These are phyloP conservation scores for Andrena trimmerana DNA, from an alignment of 2,888 invertebrate genomes.

Conservation along the genomic window DNA sequence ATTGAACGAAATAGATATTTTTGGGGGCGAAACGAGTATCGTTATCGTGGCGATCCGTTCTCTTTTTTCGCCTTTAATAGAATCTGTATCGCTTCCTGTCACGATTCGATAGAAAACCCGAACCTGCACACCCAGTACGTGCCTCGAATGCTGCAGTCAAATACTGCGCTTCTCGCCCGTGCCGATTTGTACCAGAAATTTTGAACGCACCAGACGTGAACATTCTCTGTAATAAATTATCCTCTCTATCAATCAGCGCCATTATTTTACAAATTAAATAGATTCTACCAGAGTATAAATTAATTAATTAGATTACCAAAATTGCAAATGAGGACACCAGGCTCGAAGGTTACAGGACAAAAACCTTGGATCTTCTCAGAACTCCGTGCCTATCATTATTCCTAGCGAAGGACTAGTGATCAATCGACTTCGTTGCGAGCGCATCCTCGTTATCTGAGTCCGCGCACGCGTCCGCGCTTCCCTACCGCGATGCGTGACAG, in stretches of 20 bases:
- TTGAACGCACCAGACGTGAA: not conserved
- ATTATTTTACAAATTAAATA: too few relatives aligned
- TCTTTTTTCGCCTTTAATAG: constrained; percentile 11
- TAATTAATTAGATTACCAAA: too few relatives aligned
- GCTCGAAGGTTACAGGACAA: too few relatives aligned
- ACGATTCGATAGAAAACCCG: constrained; percentile 4
- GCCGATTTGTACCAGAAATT: not conserved
- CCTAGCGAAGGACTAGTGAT: too few relatives aligned
- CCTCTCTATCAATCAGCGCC: not conserved
- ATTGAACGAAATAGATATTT: constrained; percentile 34
- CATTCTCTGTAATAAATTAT: not conserved
- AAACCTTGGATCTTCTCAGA: too few relatives aligned
- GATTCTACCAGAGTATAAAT: too few relatives aligned
- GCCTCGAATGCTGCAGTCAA: constrained; percentile 25
- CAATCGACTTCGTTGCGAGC: too few relatives aligned
- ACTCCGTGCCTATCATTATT: too few relatives aligned
- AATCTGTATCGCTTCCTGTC: constrained; percentile 7
- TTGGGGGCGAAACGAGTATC: constrained; percentile 17
- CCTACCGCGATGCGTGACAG: too few relatives aligned
- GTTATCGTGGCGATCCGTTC: constrained; percentile 16
- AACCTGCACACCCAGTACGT: constrained; percentile 11
- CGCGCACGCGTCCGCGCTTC: too few relatives aligned
- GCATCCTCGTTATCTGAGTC: too few relatives aligned
- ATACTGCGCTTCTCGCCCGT: constrained; percentile 20
- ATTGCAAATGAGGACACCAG: too few relatives aligned